Percentiles rank a stretch among this genome's conserved stretches.
Evolutionary conservation across 2,113 vertebrate genomes (phyloP).

Genomic region (Meriones unguiculatus): DNA sequence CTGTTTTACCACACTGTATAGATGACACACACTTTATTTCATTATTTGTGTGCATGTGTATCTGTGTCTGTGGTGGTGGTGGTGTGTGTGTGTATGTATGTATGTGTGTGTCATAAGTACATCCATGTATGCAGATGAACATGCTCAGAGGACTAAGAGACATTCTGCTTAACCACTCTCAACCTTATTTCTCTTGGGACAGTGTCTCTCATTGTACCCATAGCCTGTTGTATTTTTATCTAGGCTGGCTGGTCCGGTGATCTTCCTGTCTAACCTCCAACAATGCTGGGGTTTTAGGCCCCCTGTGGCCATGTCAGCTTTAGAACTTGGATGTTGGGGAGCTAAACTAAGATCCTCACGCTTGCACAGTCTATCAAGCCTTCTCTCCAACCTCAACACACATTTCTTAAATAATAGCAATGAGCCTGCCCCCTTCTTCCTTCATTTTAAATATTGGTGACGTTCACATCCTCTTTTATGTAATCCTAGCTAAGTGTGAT

Average conservation of each 20-base stretch:
- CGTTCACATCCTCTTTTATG: background rate
- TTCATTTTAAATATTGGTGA: constrained; percentile 2
- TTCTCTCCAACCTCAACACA: background rate
- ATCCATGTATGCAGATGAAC: background rate
- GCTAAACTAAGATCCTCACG: background rate
- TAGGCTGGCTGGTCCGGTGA: background rate
- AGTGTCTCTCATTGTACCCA: background rate
- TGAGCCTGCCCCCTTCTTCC: background rate
- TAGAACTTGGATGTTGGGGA: too few relatives aligned
- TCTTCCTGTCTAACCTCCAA: background rate
- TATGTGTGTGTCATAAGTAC: accelerated
- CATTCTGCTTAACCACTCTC: background rate
- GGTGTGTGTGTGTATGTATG: background rate
- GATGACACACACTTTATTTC: background rate
- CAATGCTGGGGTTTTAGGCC: background rate
- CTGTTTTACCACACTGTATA: background rate
- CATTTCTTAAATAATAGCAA: background rate
- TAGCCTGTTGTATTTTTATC: background rate
- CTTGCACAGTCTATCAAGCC: accelerated
- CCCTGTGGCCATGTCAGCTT: too few relatives aligned
- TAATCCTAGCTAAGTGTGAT: background rate
- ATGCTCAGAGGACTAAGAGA: background rate
- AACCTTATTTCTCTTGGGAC: background rate
- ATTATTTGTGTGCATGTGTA: background rate
- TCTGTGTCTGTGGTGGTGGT: background rate